Evolutionary conservation across 1,140 invertebrate species (phyloP).

Genomic region (Copidosoma floridanum): DNA sequence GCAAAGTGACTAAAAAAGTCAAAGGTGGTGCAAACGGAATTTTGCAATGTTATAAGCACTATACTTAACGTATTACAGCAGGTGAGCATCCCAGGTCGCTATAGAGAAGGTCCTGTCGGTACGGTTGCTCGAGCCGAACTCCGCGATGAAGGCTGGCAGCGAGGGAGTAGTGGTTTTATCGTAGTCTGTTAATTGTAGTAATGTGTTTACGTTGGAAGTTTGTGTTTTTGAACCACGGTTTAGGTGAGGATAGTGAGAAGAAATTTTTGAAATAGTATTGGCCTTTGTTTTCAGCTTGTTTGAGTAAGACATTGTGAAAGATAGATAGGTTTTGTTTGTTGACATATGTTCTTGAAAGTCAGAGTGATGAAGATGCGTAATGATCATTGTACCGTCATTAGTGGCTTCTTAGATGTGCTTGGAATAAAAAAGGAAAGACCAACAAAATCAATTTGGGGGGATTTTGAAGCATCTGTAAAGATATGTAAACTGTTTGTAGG

Average conservation of each 20-base stretch:
- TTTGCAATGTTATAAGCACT: no score
- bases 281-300: not conserved
- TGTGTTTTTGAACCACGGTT: not conserved
- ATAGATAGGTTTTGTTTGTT: not conserved
- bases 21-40: no score
- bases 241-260: not conserved
- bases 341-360: not conserved
- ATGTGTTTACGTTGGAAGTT: not conserved
- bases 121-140: no score
- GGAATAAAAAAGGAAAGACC: no score
- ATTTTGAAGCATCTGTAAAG: no score
- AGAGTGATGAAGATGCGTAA: not conserved
- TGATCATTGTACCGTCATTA: not conserved
- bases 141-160: not conserved
- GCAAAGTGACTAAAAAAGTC: no score
- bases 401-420: not conserved
- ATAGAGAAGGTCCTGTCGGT: no score
- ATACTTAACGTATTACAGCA: no score
- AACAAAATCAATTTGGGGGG: no score
- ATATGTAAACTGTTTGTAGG: no score
- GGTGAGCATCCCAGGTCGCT: no score
- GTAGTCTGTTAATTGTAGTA: not conserved
- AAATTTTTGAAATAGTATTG: not conserved
- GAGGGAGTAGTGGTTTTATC: conserved; percentile 3
- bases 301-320: no score